Conservation (phyloP, 1,140 invertebrate genomes). For the Trypoxylus dichotomus region DNA sequence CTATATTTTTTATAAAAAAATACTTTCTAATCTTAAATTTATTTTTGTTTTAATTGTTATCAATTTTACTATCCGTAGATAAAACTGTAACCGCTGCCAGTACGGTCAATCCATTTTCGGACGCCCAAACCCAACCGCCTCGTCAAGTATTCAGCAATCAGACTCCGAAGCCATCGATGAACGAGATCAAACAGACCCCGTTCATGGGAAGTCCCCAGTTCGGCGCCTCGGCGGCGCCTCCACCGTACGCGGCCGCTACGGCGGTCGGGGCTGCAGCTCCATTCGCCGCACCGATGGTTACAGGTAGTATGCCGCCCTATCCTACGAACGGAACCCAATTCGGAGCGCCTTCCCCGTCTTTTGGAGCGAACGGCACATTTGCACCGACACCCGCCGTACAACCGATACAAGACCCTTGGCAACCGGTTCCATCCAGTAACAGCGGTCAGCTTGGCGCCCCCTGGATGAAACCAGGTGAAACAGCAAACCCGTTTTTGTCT, state of each 20-base stretch:
- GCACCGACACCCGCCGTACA: constrained; percentile 23
- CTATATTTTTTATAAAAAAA: no score
- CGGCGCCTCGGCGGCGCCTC: constrained; percentile 24
- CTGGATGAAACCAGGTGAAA: constrained; percentile 49
- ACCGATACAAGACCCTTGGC: constrained; percentile 48
- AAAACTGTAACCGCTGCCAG: constrained; percentile 42
- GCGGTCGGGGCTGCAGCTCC: not conserved
- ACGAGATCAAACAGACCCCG: constrained; percentile 59
- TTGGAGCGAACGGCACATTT: constrained; percentile 31
- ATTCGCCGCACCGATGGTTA: not conserved
- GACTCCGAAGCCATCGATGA: constrained; percentile 56
- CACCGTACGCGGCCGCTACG: not conserved
- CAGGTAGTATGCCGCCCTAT: not conserved
- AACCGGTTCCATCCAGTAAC: constrained; percentile 41
- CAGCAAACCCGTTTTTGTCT: constrained; percentile 52
- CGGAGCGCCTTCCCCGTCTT: constrained; percentile 29
- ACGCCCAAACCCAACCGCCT: constrained; percentile 37
- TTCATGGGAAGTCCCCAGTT: constrained; percentile 47
- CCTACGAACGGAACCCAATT: constrained; percentile 27
- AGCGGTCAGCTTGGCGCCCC: constrained; percentile 39
- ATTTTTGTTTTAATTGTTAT: no score
- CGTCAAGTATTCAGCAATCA: constrained; percentile 50
- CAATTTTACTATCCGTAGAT: constrained; percentile 31
- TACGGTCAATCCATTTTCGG: constrained; percentile 56
- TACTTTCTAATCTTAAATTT: no score